Base-by-base conservation (phyloP, 2,888 invertebrate species). In the Heliconius charithonia region DNA sequence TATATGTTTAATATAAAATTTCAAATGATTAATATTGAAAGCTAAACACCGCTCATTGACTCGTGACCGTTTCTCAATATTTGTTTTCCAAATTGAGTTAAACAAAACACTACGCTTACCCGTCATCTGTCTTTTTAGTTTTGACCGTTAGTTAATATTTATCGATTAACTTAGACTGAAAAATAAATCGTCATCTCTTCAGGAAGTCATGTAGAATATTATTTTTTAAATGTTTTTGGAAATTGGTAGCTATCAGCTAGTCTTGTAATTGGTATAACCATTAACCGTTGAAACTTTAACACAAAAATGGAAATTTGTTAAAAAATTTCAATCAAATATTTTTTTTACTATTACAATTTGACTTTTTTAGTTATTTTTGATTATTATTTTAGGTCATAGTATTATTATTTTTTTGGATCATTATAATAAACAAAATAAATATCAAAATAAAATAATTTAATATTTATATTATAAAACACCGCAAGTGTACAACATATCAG, bases 51-150 rank as follows among this genome's bases (percentile, higher is more conserved):
- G 72, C 74, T 77, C 75, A 79, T 72, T 75, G 63, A 72, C 72
- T 76, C 71, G 59, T 75, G 76, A 75, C 77, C 66, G 79, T 77
- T 77, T 27, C 56, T 75, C 76, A 81, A 82, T 81, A 82, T 82
- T 82, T 77, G 77, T 66, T 78, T 66, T 70, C 41, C 79, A 80
- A 81, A 81, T 79, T 76, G 76, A 79, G 45, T 70, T 71, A 76
- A 80, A 80, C 78, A 75, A 65, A 66, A 72, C 45, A 62, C 13
- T 37, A 37, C 72, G 65, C 56, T 77, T 66, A 37, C 77, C 51
- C 37, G 27, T 29, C 37, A 27, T 51, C 29, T 16, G 37, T 32
- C 16, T 62, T 29, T 22, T 9, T 9, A 29, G 22, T 62, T 73
- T 37, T 16, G 2, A 37, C 10, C 62, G 27, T 45, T 71, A 66